Conservation (phyloP, 2,888 invertebrate genomes). For the Sesamia inferens region DNA sequence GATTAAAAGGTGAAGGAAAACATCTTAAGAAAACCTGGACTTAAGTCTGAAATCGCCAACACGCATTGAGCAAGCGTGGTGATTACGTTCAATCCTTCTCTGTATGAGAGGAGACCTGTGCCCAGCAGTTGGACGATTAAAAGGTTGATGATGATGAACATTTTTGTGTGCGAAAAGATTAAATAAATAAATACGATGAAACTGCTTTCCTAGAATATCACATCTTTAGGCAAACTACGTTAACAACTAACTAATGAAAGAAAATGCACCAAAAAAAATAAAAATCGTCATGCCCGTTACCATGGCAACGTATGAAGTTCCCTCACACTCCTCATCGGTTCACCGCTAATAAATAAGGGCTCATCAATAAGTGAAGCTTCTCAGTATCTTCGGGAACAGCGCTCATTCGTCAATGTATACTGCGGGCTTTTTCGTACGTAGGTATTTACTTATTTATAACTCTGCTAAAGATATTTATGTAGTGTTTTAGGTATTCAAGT, state of each 20-base stretch:
- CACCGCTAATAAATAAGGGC: constrained; percentile 82
- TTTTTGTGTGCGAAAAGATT: too few species aligned
- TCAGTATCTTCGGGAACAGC: constrained; percentile 75
- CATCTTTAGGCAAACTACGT: not conserved
- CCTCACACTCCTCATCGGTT: constrained; percentile 73
- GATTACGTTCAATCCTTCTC: too few species aligned
- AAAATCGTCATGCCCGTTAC: not conserved
- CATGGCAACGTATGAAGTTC: constrained; percentile 22
- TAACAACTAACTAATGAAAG: not conserved
- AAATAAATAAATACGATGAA: too few species aligned
- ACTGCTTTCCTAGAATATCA: too few species aligned
- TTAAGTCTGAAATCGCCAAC: too few species aligned
- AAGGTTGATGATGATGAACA: too few species aligned
- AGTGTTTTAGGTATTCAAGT: constrained; percentile 38
- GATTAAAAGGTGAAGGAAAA: too few species aligned
- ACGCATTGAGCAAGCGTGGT: too few species aligned
- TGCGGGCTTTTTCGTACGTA: constrained; percentile 48
- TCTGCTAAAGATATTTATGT: constrained; percentile 48
- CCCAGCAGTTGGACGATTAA: too few species aligned
- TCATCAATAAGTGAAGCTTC: constrained; percentile 83
- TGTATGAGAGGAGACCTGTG: too few species aligned
- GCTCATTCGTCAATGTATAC: constrained; percentile 75
- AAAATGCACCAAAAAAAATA: not conserved
- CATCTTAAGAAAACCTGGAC: too few species aligned
- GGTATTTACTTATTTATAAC: constrained; percentile 54